Base-by-base conservation (phyloP, 2,113 vertebrate species). In the Microcebus tavaratra region DNA sequence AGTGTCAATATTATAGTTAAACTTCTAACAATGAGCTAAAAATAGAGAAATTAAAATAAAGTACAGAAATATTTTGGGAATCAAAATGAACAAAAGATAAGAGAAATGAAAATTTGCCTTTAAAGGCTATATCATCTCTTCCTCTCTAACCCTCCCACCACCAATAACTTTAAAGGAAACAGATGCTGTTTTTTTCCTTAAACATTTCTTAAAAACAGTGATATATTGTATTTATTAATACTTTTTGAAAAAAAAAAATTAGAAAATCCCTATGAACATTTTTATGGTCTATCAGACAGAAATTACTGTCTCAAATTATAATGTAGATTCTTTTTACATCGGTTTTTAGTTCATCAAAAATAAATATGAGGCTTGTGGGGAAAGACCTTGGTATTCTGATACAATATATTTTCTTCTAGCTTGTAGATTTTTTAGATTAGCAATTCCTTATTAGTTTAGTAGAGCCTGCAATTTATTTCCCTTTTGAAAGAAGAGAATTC, bases 11-110 rank as follows among this genome's bases (percentile, higher is more conserved):
- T 91, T 94, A 18, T 84, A 63, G 23, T 83, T 97, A 34, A 89
- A 36, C 45, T 82, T 70, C 6, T 80, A 45, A 53, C n/a, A 94
- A 75, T 8, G 59, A 59, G 8, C 25, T 84, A 45, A 91, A 93
- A 95, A 95, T 73, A 95, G 50, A 92, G 55, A 89, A 94, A 80
- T 94, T 65, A 18, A 95, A 91, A 31, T 88, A 25, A 95, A 92
- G 34, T 88, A 25, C 29, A 84, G 48, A 87, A 96, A 86, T 92
- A 72, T 45, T 73, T 93, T 72, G 23, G 48, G 10, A 89, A 55
- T 86, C 73, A 94, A 93, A 93, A 55, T 94, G 82, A 95, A 75
- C 27, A 75, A 72, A 92, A 25, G 39, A 45, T 73, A 72, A 42
- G 15, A 1, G 27, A 94, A 53, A 68, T 89, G 53, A 91, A 95